These are phyloP conservation scores for Onychomys arenicola DNA, from an alignment of 2,797 vertebrate species.

Conservation along the genomic window DNA sequence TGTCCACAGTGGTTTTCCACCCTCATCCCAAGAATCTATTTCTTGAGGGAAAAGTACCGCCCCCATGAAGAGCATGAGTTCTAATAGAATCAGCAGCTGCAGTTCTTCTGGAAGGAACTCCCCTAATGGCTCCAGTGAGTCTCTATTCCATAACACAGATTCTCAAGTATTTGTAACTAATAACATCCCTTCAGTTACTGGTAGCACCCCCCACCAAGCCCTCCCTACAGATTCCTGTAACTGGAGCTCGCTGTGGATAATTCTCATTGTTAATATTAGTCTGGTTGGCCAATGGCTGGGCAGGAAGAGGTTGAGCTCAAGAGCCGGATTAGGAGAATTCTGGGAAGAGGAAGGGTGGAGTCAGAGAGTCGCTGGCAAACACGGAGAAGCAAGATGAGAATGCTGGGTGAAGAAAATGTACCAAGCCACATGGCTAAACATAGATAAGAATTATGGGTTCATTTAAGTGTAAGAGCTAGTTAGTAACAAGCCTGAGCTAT, in stretches of 20 bases:
- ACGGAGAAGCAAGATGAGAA: no score
- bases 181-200: neutral
- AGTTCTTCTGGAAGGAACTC: neutral
- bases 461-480: no score
- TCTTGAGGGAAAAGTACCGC: neutral
- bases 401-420: no score
- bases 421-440: no score
- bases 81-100: neutral
- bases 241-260: neutral
- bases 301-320: no score
- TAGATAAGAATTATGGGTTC: no score
- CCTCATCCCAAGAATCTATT: neutral
- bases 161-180: neutral
- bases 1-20: neutral
- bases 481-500: no score
- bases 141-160: neutral
- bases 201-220: neutral
- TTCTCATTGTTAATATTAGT: no score
- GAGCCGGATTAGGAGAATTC: no score
- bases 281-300: no score
- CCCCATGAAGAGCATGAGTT: neutral
- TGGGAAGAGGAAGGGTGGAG: no score
- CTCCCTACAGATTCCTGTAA: neutral
- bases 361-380: no score
- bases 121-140: neutral